These are phyloP conservation scores for Uropetala carovei DNA, from an alignment of 2,888 invertebrate genomes.

Conservation along the genomic window DNA sequence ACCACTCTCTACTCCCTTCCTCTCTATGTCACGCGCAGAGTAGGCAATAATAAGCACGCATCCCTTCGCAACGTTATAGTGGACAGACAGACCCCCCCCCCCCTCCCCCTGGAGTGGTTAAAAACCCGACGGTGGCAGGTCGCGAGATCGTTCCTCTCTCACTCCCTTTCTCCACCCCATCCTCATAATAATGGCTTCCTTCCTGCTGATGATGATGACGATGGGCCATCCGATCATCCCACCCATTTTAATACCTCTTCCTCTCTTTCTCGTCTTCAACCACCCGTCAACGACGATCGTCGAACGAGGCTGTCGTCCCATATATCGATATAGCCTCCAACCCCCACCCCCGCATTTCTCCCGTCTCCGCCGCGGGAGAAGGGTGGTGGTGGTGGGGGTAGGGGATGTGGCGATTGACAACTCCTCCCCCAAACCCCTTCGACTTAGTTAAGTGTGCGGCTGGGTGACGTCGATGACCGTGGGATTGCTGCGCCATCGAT, in stretches of 20 bases:
- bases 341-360: neutral
- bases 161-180: neutral
- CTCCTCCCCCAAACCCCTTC: neutral
- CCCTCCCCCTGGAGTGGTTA: too few relatives aligned
- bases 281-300: neutral
- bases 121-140: neutral
- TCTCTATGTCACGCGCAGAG: neutral
- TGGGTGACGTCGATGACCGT: neutral
- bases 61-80: neutral
- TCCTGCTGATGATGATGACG: slow-evolving; percentile 2
- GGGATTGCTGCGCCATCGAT: slow-evolving; percentile 1
- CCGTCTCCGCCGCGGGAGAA: neutral
- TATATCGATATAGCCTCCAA: neutral
- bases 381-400: neutral
- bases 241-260: neutral
- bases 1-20: neutral
- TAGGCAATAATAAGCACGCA: neutral
- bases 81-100: neutral
- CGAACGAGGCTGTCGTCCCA: neutral
- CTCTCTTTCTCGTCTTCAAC: neutral
- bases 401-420: neutral
- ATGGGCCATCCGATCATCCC: neutral
- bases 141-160: neutral
- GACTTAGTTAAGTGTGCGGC: neutral
- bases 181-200: slow-evolving; percentile 18